phyloP scores from a whole-genome alignment of 2,797 vertebrate genomes.

The Phataginus tricuspis region DNA sequence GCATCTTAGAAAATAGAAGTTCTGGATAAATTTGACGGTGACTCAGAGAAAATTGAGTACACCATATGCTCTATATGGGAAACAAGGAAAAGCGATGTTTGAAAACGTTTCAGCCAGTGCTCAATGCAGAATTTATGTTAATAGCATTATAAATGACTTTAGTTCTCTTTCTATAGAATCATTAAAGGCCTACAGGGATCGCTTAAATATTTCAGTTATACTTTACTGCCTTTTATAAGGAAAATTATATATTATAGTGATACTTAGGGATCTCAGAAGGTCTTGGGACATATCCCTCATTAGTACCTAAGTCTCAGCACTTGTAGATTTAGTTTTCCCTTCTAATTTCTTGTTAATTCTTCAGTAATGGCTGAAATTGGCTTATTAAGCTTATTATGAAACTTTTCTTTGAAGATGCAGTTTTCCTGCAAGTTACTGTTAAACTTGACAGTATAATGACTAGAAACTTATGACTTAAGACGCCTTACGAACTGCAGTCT shows the following conservation, averaged over 20 bases:
- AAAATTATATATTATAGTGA: conserved; percentile 62
- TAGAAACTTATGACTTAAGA: not conserved
- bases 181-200: conserved; percentile 66
- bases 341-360: conserved; percentile 56
- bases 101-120: conserved; percentile 38
- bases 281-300: conserved; percentile 48
- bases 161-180: conserved; percentile 69
- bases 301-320: conserved; percentile 25
- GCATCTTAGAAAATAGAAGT: conserved; percentile 11
- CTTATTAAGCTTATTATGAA: conserved; percentile 13
- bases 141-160: conserved; percentile 64
- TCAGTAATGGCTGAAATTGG: conserved; percentile 53
- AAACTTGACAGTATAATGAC: not conserved
- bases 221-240: conserved; percentile 64
- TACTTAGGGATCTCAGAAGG: conserved; percentile 56
- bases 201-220: conserved; percentile 68
- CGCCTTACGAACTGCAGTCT: not conserved
- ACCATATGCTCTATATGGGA: conserved; percentile 57
- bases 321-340: not conserved
- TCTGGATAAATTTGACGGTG: conserved; percentile 24
- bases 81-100: conserved; percentile 37
- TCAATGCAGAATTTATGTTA: conserved; percentile 66
- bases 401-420: not conserved
- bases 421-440: not conserved
- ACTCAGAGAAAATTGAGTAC: conserved; percentile 44